A percentile compares a stretch with the other conserved stretches of the same genome.
These are phyloP conservation scores for Cryptocephalus primarius DNA, from an alignment of 2,888 invertebrate species.

Conservation along the genomic window DNA sequence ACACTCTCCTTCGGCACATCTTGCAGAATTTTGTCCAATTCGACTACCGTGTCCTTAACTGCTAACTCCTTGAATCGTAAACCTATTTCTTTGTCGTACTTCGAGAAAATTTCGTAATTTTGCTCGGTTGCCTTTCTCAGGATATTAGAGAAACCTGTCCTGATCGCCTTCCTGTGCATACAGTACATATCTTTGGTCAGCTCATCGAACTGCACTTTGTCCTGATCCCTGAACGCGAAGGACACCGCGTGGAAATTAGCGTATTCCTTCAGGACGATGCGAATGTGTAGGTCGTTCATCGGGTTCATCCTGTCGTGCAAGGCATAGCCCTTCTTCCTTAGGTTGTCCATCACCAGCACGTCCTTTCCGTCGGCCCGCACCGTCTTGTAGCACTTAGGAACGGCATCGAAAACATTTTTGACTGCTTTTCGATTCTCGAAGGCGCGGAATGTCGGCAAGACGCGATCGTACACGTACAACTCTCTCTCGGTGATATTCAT, in stretches of 20 bases:
- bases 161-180: no score
- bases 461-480: slow-evolving; percentile 6
- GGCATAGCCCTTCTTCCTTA: slow-evolving; percentile 17
- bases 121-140: no score
- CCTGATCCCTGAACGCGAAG: slow-evolving; percentile 20
- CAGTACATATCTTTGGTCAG: slow-evolving; percentile 2
- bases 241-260: slow-evolving; percentile 26
- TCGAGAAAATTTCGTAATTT: no score
- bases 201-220: slow-evolving; percentile 16
- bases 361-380: slow-evolving; percentile 8
- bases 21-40: no score
- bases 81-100: no score
- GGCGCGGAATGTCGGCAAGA: slow-evolving; percentile 6
- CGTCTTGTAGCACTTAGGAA: slow-evolving; percentile 8
- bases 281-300: slow-evolving; percentile 23
- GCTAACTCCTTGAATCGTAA: no score
- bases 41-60: no score
- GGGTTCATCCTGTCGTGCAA: slow-evolving; percentile 20
- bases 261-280: slow-evolving; percentile 21
- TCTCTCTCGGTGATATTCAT: slow-evolving; percentile 1
- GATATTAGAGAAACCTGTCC: no score
- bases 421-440: slow-evolving; percentile 5
- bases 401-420: not conserved
- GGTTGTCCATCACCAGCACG: slow-evolving; percentile 21
- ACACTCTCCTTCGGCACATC: slow-evolving; percentile 2